phyloP scores from a whole-genome alignment of 2,888 invertebrate species.

The Philereme vetulata region DNA sequence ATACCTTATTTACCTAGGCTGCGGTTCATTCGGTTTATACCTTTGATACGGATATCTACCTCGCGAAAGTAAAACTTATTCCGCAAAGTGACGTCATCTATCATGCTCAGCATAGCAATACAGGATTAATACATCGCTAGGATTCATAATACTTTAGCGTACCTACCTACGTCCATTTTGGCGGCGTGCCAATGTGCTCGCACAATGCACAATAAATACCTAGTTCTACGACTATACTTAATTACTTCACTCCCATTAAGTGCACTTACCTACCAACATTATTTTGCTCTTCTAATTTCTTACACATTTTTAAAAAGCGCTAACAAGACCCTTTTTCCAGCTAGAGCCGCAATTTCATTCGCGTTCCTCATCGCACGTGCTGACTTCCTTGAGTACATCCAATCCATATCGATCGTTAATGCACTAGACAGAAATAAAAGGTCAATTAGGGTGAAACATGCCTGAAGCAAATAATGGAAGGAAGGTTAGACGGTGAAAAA shows the following conservation, averaged over 20 bases:
- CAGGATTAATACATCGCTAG: constrained; percentile 68
- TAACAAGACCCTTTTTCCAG: constrained; percentile 1
- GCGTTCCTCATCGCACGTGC: constrained; percentile 15
- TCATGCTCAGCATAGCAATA: constrained; percentile 59
- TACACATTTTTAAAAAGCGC: constrained; percentile 11
- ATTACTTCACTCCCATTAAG: constrained; percentile 74
- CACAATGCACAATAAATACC: constrained; percentile 78
- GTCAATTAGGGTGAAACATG: constrained; percentile 17
- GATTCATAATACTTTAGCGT: constrained; percentile 72
- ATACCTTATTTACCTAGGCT: constrained; percentile 43
- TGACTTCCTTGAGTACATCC: constrained; percentile 5
- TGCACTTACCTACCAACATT: constrained; percentile 39
- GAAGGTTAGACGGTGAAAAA: constrained; percentile 26
- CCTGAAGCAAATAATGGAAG: constrained; percentile 5
- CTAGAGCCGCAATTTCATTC: constrained; percentile 4
- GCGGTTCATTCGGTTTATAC: constrained; percentile 59
- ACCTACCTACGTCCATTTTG: constrained; percentile 65
- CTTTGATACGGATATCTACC: constrained; percentile 15
- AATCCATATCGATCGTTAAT: constrained; percentile 23
- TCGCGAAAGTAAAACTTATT: constrained; percentile 31
- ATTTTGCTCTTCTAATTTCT: constrained; percentile 26
- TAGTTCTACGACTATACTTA: constrained; percentile 71
- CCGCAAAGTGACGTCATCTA: constrained; percentile 50
- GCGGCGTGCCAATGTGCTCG: constrained; percentile 67
- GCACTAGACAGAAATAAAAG: constrained; percentile 19